Evolutionary conservation across 2,113 vertebrate genomes (phyloP), one percentile per base, ranked within the genome.

Genomic region (Microtus richardsoni): DNA sequence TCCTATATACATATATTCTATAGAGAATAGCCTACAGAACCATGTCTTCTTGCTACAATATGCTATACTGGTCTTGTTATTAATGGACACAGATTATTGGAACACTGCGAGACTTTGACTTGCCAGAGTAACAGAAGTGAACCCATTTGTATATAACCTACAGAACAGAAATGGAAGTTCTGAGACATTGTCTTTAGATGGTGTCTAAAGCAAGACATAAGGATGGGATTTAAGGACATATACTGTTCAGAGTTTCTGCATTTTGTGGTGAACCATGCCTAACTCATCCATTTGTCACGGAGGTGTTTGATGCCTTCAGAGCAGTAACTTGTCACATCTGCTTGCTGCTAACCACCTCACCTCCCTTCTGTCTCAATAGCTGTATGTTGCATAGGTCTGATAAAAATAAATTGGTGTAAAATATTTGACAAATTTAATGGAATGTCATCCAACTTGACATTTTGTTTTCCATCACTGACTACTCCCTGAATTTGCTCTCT

Each of bases 1-100:
- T 41, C 33, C 71, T 71, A 75, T 9, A 17, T 33, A 26, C 4
- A 1, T 84, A 2, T 0, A 17, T 84, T 83, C 28, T 62, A 0
- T 54, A 60, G 21, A 28, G 16, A 75, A 73, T 54, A 49, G 64
- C 36, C 41, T 79, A 47, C 47, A 39, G 60, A 41, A 13, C 7
- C 1, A 19, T 39, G 9, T 2, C 2, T 24, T 52, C 9, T 19
- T 82, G 8, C 62, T 93, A 86, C 16, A 4, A 24, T 75, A 9
- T 1, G 36, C 9, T 80, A 0, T 30, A 39, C 73, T 91, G 11
- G 2, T 71, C 2, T n/a, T 41, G 7, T 24, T 41, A 12, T 64
- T 0, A 1, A 82, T 26, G 41, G 6, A 5, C 33, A 22, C 7
- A 77, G 22, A 58, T n/a, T 21, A 9, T 47, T 66, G 26, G 26